phyloP scores from a whole-genome alignment of 2,888 invertebrate species.

The Agrotis puta region DNA sequence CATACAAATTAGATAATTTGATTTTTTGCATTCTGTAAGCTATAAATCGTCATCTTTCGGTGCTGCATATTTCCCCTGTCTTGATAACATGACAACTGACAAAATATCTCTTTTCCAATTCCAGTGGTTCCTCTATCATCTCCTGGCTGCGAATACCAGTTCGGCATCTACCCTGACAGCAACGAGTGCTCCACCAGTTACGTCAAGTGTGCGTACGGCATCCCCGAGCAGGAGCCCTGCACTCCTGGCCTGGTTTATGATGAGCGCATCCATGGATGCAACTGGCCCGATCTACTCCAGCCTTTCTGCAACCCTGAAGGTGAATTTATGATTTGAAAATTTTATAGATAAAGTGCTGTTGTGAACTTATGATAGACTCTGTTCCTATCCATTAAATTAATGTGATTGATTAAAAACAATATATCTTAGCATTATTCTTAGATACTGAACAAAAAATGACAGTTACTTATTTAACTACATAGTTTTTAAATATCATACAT shows the following conservation, averaged over 20 bases:
- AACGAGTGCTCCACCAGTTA: constrained; percentile 96
- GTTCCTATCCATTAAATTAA: too few relatives aligned
- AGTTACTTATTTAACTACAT: too few relatives aligned
- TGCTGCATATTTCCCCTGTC: too few relatives aligned
- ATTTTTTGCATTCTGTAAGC: too few relatives aligned
- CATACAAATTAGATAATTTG: too few relatives aligned
- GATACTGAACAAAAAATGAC: too few relatives aligned
- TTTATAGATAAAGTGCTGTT: neutral
- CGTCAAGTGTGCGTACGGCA: constrained; percentile 96
- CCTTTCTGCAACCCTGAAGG: constrained; percentile 97
- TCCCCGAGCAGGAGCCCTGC: constrained; percentile 95
- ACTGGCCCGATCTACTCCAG: constrained; percentile 97
- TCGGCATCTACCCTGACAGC: constrained; percentile 96
- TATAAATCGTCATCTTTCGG: too few relatives aligned
- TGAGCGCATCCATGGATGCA: constrained; percentile 96
- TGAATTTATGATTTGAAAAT: constrained; percentile 69
- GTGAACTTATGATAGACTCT: neutral
- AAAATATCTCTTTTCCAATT: too few relatives aligned
- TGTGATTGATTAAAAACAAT: too few relatives aligned
- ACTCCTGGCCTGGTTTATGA: constrained; percentile 97
- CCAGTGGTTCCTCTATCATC: constrained; percentile 95
- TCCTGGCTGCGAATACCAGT: constrained; percentile 96
- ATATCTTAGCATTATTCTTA: too few relatives aligned
- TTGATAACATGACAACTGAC: too few relatives aligned
- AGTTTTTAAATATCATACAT: too few relatives aligned